These are phyloP conservation scores for Metallyticus violacea DNA, from an alignment of 2,888 invertebrate genomes.

Conservation along the genomic window DNA sequence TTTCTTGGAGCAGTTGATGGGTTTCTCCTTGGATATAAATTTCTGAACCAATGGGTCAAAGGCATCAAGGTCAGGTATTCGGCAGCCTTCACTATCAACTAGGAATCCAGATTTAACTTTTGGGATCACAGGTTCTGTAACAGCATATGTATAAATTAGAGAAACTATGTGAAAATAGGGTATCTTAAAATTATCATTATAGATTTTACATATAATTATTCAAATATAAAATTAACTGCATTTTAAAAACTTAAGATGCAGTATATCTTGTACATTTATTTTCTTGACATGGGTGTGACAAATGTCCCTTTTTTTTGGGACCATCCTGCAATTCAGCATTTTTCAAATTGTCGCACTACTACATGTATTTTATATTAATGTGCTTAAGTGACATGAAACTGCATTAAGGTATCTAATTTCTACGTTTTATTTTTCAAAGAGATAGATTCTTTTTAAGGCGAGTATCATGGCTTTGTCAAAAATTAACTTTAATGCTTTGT, in stretches of 20 bases:
- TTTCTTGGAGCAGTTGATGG: slow-evolving; percentile 22
- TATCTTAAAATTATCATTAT: not conserved
- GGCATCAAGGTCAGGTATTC: slow-evolving; percentile 32
- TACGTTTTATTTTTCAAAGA: no score
- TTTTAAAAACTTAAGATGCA: not conserved
- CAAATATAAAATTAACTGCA: not conserved
- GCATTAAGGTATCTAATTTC: no score
- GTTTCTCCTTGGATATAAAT: slow-evolving; percentile 16
- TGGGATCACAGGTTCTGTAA: not conserved
- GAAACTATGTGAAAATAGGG: not conserved
- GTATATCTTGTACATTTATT: no score
- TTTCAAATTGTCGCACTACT: no score
- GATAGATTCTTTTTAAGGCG: no score
- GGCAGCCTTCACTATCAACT: slow-evolving; percentile 31
- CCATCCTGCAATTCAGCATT: no score
- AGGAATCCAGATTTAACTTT: slow-evolving; percentile 21
- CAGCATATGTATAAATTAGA: not conserved
- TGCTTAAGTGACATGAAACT: no score
- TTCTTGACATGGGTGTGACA: no score
- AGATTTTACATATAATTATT: not conserved
- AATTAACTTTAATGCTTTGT: no score
- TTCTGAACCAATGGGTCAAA: slow-evolving; percentile 24
- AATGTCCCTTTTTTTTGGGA: no score
- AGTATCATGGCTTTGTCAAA: no score
- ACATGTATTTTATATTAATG: no score